Evolutionary conservation across 2,113 vertebrate species (phyloP).

Genomic region (Eptesicus fuscus): DNA sequence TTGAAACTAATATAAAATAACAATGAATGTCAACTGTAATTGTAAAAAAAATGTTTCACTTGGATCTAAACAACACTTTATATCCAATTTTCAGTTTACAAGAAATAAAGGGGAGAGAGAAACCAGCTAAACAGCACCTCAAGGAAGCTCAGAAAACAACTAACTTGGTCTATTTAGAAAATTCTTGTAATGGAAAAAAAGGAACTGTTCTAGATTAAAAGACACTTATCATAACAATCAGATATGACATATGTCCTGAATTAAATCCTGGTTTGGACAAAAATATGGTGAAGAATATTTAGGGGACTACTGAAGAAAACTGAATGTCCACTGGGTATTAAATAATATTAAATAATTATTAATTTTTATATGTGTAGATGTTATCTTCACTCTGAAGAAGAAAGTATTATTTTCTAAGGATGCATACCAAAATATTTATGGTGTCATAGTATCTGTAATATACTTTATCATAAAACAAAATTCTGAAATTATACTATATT

Average conservation of each 20-base stretch:
- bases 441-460: background rate
- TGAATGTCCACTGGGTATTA: background rate
- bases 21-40: background rate
- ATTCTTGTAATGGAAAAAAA: background rate
- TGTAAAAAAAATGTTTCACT: background rate
- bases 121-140: background rate
- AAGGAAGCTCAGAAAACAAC: background rate
- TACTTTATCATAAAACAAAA: conserved; percentile 26
- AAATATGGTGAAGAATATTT: background rate
- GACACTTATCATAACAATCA: background rate
- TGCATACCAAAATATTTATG: background rate
- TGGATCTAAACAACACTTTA: background rate
- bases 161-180: background rate
- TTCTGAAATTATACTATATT: background rate
- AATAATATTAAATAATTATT: background rate
- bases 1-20: background rate
- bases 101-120: background rate
- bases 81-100: background rate
- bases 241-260: background rate
- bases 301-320: background rate
- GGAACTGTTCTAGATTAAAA: background rate
- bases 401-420: background rate
- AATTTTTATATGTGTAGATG: background rate
- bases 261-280: background rate
- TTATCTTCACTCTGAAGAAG: background rate